phyloP scores from a whole-genome alignment of 2,113 vertebrate species.

The Dasyprocta punctata region DNA sequence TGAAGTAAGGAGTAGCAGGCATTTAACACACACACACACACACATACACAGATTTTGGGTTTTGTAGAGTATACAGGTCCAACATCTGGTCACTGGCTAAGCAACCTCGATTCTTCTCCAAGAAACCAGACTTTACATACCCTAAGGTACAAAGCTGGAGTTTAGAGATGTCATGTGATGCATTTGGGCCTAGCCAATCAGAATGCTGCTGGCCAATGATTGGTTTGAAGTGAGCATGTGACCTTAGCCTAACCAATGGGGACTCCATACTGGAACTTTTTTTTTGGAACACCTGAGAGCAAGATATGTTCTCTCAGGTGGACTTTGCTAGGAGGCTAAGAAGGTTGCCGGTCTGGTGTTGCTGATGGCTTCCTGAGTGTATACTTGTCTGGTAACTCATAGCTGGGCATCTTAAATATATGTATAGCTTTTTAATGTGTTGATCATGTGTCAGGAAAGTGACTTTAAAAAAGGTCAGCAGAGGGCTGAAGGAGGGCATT shows the following conservation, averaged over 20 bases:
- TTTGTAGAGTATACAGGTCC: not conserved
- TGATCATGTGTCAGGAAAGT: not conserved
- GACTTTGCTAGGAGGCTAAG: fast-evolving
- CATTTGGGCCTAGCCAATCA: not conserved
- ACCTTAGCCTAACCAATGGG: not conserved
- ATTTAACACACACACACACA: not conserved
- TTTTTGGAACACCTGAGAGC: not conserved
- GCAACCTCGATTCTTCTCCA: not conserved
- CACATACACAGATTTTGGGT: not conserved
- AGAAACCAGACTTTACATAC: not conserved
- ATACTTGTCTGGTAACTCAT: too few relatives aligned
- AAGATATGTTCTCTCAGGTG: too few relatives aligned
- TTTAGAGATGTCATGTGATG: not conserved
- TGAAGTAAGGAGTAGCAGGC: not conserved
- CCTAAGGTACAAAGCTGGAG: not conserved
- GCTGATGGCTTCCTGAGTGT: not conserved
- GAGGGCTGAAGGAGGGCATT: fast-evolving
- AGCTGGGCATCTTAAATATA: not conserved
- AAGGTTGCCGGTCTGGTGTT: too few relatives aligned
- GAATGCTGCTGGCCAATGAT: not conserved
- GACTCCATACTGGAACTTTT: not conserved
- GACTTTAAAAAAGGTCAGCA: not conserved
- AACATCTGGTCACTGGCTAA: fast-evolving
- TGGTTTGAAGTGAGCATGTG: not conserved
- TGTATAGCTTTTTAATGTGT: not conserved